Evolutionary conservation across 2,888 invertebrate genomes (phyloP), one percentile per base, ranked within the genome.

Genomic region (Spisula solida): DNA sequence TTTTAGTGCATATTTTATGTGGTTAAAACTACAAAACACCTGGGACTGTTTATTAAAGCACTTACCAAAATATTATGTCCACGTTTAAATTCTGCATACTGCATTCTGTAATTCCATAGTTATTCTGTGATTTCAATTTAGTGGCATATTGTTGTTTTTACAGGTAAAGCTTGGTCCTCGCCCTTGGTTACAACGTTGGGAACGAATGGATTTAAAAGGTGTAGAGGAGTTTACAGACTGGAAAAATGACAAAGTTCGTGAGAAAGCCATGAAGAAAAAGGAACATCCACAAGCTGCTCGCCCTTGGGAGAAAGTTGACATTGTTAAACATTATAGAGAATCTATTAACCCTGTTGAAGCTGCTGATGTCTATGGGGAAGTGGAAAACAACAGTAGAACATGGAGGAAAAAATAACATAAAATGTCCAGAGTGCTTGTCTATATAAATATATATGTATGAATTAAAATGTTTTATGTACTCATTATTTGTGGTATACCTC

Each of bases 161-260:
- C 86, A 97, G 97, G 97, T 97, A 0, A 96, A 96, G 92, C 94
- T 97, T 88, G 97, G 97, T 83, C 97, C 97, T 8, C 97, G 97
- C 82, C 99, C 99, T 0, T 99, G 99, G 99, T 96, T 98, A n/a
- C 98, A 98, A 94, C 97, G 98, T 92, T 99, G 99, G 98, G 99
- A 96, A 89, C 87, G 95, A 25, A 70, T 83, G 70, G 88, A 94
- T 66, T 87, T 96, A 56, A 93, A 95, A 88, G 96, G 96, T 20
- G 93, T 96, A 0, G 93, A 95, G 83, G 93, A 93, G 55, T 90
- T 95, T 10, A 92, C 90, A 0, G 60, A 56, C 6, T 86, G 80
- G 55, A 90, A 95, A 51, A 93, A 92, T 8, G 93, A 94, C 31
- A 93, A 91, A 80, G 92, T 93, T 81, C 91, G 92, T 48, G 92